Evolutionary conservation across 2,797 vertebrate species (phyloP).

Genomic region (Holocentrus rufus): DNA sequence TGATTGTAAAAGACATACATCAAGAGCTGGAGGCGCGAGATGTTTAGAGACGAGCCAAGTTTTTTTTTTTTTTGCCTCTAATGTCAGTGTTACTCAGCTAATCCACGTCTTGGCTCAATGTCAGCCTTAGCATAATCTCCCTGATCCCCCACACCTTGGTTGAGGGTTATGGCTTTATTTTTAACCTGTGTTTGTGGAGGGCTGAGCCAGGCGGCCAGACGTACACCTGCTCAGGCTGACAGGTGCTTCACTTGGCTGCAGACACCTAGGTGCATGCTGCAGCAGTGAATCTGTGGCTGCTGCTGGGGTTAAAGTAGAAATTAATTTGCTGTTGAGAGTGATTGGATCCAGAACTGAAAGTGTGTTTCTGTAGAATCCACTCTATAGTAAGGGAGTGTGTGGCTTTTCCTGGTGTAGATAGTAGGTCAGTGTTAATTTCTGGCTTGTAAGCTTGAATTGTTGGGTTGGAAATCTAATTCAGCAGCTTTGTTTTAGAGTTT

Average conservation of each 20-base stretch:
- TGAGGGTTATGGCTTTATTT: constrained; percentile 52
- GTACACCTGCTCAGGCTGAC: constrained; percentile 67
- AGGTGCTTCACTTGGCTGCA: constrained; percentile 46
- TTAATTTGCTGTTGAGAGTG: constrained; percentile 22
- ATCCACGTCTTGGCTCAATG: constrained; percentile 45
- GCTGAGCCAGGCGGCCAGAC: constrained; percentile 28
- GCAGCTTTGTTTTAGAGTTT: constrained; percentile 28
- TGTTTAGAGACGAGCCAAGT: not conserved
- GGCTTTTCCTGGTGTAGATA: constrained; percentile 25
- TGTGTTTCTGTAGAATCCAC: constrained; percentile 15
- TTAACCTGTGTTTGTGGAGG: constrained; percentile 41
- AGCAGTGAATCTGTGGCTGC: constrained; percentile 15
- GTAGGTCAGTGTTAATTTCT: constrained; percentile 34
- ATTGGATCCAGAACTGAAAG: constrained; percentile 28
- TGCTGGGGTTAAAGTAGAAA: constrained; percentile 27
- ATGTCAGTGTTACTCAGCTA: constrained; percentile 31
- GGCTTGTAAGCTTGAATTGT: constrained; percentile 37
- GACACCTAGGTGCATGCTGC: not conserved
- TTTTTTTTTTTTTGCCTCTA: not conserved
- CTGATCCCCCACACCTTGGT: constrained; percentile 42
- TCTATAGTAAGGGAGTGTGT: constrained; percentile 15
- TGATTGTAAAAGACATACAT: not conserved
- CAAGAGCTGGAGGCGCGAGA: not conserved
- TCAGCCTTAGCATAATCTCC: constrained; percentile 36
- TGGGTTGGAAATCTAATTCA: constrained; percentile 41